phyloP scores from a whole-genome alignment of 2,888 invertebrate genomes.

The Melinaea menophilus region DNA sequence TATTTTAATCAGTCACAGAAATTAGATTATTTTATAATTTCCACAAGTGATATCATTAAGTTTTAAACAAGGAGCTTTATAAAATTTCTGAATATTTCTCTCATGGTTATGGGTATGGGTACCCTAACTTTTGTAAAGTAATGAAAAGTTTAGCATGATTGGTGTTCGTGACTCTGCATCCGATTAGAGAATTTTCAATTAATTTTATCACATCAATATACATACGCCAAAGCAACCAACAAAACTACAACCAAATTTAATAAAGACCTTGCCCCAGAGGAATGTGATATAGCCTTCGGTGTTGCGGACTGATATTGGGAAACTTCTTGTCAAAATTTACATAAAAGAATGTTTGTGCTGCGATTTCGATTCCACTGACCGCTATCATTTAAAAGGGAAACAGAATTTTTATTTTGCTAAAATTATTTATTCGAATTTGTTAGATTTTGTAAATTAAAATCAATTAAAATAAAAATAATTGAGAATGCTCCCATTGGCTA shows the following conservation, averaged over 20 bases:
- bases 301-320: not conserved
- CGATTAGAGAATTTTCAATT: constrained; percentile 12
- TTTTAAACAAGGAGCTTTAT: too few relatives aligned
- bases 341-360: not conserved
- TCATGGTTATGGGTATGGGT: not conserved
- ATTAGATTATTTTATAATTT: too few relatives aligned
- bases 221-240: constrained; percentile 7
- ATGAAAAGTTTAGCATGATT: constrained; percentile 7
- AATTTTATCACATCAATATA: constrained; percentile 12
- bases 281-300: not conserved
- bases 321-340: not conserved
- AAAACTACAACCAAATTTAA: constrained; percentile 10
- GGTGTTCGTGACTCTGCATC: constrained; percentile 13
- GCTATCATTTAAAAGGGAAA: too few relatives aligned
- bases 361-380: not conserved
- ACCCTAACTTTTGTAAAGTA: not conserved
- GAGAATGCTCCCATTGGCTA: too few relatives aligned
- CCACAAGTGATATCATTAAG: too few relatives aligned
- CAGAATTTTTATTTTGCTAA: too few relatives aligned
- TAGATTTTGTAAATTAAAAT: too few relatives aligned
- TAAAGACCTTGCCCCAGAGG: not conserved
- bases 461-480: too few relatives aligned
- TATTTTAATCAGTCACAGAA: too few relatives aligned
- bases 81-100: not conserved
- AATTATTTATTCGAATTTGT: too few relatives aligned